phyloP scores from a whole-genome alignment of 2,113 vertebrate species.

The Xiphorhynchus elegans region DNA sequence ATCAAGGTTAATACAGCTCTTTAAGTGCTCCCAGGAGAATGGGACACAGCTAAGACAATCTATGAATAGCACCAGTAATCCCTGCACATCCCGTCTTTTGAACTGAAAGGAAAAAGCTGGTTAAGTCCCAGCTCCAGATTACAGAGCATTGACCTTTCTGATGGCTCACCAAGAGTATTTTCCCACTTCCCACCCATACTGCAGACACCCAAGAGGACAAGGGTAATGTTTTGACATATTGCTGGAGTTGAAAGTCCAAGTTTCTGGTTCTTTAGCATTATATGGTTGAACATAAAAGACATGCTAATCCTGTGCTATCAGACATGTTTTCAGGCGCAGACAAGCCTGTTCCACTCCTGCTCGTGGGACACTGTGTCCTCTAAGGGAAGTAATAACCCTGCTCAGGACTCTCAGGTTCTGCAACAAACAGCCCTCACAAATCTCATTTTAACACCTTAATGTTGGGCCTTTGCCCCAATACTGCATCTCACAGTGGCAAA shows the following conservation, averaged over 20 bases:
- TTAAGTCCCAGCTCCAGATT: constrained; percentile 9
- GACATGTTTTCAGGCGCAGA: neutral
- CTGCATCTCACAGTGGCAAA: neutral
- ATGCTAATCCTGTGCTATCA: neutral
- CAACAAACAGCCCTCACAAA: neutral
- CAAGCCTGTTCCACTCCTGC: neutral
- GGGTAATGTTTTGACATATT: neutral
- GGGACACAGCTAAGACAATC: constrained; percentile 6
- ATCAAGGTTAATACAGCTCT: neutral
- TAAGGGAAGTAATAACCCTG: neutral
- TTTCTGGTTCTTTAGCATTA: neutral
- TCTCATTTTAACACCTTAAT: neutral
- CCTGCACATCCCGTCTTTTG: neutral
- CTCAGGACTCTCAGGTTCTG: neutral
- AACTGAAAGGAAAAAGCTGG: constrained; percentile 16
- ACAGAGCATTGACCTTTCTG: neutral
- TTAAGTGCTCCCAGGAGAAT: neutral
- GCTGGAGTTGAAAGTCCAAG: neutral
- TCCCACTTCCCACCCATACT: neutral
- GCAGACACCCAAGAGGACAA: neutral
- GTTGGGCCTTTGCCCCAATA: neutral
- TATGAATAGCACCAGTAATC: constrained; percentile 62
- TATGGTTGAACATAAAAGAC: neutral
- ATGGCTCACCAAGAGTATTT: neutral
- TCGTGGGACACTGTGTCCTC: neutral